These are phyloP conservation scores for Tetranychus truncatus DNA, from an alignment of 2,888 invertebrate genomes.

Conservation along the genomic window DNA sequence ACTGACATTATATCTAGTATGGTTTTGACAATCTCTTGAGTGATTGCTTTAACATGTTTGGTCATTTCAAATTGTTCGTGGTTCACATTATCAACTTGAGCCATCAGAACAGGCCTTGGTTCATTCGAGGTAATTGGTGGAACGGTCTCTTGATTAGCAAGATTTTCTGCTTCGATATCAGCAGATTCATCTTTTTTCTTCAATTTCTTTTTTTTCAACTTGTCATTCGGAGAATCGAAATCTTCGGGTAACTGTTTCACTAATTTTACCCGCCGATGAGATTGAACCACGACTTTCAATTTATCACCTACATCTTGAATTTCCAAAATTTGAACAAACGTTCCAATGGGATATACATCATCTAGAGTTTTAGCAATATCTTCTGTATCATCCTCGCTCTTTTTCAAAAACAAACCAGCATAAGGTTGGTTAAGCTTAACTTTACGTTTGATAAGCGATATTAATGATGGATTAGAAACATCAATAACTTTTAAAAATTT, in stretches of 20 bases:
- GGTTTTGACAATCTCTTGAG: slow-evolving; percentile 90
- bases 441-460: slow-evolving; percentile 74
- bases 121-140: background rate
- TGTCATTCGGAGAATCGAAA: background rate
- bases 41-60: slow-evolving; percentile 86
- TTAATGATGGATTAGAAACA: slow-evolving; percentile 41
- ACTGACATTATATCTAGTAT: slow-evolving; percentile 86
- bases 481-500: slow-evolving; percentile 93
- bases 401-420: slow-evolving; percentile 86
- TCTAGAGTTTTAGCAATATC: slow-evolving; percentile 64
- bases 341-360: slow-evolving; percentile 74
- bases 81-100: slow-evolving; percentile 74
- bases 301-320: slow-evolving; percentile 84
- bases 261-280: slow-evolving; percentile 45
- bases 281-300: slow-evolving; percentile 77
- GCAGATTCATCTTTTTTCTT: slow-evolving; percentile 12
- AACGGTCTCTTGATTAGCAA: no score
- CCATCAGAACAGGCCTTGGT: slow-evolving; percentile 45
- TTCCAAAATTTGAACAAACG: slow-evolving; percentile 95
- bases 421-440: slow-evolving; percentile 91
- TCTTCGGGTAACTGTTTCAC: background rate
- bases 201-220: slow-evolving; percentile 19
- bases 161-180: background rate
- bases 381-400: slow-evolving; percentile 62
- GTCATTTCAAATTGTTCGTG: slow-evolving; percentile 73